Percentiles rank a stretch among this genome's conserved stretches.
phyloP scores from a whole-genome alignment of 2,797 vertebrate genomes.

The Acipenser ruthenus region DNA sequence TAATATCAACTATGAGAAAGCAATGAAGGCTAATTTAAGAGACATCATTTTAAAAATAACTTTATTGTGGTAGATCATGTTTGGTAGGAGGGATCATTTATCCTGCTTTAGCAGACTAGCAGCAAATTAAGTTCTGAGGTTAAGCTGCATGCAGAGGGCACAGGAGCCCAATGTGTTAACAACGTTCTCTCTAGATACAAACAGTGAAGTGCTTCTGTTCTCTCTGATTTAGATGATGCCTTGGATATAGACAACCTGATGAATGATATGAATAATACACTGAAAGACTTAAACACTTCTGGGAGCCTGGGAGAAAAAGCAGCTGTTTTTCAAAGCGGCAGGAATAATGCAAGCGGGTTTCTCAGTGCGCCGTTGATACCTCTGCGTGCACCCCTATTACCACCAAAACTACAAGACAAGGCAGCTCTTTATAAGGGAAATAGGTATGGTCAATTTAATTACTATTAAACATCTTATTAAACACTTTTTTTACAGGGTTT shows the following conservation, averaged over 20 bases:
- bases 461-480: too few species aligned
- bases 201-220: constrained; percentile 36
- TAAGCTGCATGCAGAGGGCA: constrained; percentile 34
- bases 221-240: constrained; percentile 60
- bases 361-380: constrained; percentile 48
- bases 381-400: constrained; percentile 43
- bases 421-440: constrained; percentile 43
- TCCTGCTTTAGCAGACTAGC: constrained; percentile 54
- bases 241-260: constrained; percentile 56
- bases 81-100: constrained; percentile 64
- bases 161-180: constrained; percentile 38
- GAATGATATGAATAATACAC: constrained; percentile 65
- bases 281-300: constrained; percentile 55
- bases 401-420: constrained; percentile 42
- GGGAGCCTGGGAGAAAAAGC: constrained; percentile 53
- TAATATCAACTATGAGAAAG: constrained; percentile 29
- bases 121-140: constrained; percentile 45
- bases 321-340: constrained; percentile 53
- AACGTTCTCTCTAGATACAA: constrained; percentile 19
- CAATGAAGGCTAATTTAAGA: constrained; percentile 37
- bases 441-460: constrained; percentile 46
- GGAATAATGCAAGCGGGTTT: constrained; percentile 46
- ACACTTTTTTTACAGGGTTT: too few species aligned
- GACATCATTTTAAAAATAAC: constrained; percentile 66
- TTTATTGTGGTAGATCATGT: constrained; percentile 66